Base-by-base conservation (phyloP, 2,113 vertebrate genomes). In the Corynorhinus townsendii region DNA sequence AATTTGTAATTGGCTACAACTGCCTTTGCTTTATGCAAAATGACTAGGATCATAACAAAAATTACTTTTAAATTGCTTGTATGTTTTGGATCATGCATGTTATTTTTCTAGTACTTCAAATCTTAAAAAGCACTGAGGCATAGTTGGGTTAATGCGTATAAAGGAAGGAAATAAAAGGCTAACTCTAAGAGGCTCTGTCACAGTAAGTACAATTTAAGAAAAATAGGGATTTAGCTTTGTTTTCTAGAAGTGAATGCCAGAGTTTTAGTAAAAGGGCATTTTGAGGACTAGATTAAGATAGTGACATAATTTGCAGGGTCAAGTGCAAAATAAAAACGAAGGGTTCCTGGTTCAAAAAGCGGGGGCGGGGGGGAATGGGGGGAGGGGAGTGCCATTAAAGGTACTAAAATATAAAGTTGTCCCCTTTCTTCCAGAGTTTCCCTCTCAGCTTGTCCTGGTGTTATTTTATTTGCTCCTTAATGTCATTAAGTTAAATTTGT, bases 11-110 rank as follows among this genome's bases (percentile, higher is more conserved):
- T 62, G 56, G 10, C 30, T 76, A 9, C 90, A 77, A 84, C 59
- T 81, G 80, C 24, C 30, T 77, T 17, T 83, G 52, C 16, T 92
- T 96, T 77, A 89, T 82, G 20, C 56, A 93, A 72, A 72, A 19
- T 12, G 33, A 73, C 91, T 64, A 16, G 38, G 5, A 35, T 72
- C 93, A 73, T 91, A 45, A 24, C 85, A 92, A 59, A 87, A 92
- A 24, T 93, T 40, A 90, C 64, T 85, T 93, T 73, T 72, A 95
- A 96, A 64, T 73, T 90, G 73, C 24, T 93, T 66, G 22, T 72
- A 8, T 49, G 28, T 28, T 47, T 87, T 94, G 38, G 35, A 3
- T 22, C 45, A 43, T 22, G 20, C 10, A 3, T 86, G 35, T 80
- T 90, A 77, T 72, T 93, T 79, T 77, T 73, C 33, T 83, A 47